A percentile compares a stretch with the other conserved stretches of the same genome.
Conservation (phyloP, 1,140 invertebrate species). For the Achatina immaculata region DNA sequence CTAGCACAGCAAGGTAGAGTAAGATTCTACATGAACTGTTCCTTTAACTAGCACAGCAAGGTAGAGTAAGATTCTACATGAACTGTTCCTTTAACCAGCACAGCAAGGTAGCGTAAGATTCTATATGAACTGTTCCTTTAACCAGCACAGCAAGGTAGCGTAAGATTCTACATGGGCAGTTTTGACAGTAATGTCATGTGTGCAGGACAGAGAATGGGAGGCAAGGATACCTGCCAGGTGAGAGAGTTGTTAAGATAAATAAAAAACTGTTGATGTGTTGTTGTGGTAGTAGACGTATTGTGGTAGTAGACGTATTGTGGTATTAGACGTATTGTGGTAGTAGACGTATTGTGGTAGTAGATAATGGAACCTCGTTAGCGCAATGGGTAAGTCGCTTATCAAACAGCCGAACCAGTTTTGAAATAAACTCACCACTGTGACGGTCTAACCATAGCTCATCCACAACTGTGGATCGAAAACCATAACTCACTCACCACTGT, state of each 20-base stretch:
- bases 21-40: too few relatives aligned
- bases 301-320: too few relatives aligned
- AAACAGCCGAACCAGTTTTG: not conserved
- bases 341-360: not conserved
- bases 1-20: too few relatives aligned
- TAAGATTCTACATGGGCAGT: slow-evolving; percentile 4
- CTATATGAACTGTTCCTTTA: too few relatives aligned
- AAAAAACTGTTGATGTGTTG: not conserved
- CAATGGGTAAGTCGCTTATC: not conserved
- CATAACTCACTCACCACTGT: not conserved
- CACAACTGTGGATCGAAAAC: too few relatives aligned
- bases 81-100: too few relatives aligned
- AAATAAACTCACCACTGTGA: not conserved
- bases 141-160: too few relatives aligned
- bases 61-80: too few relatives aligned
- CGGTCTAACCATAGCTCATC: not conserved
- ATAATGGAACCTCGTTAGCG: not conserved
- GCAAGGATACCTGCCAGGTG: slow-evolving; percentile 23
- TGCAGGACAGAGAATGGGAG: not conserved
- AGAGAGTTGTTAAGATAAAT: not conserved
- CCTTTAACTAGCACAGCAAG: too few relatives aligned
- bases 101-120: too few relatives aligned
- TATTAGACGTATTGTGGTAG: too few relatives aligned
- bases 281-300: too few relatives aligned
- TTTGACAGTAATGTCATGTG: not conserved